phyloP scores from a whole-genome alignment of 2,113 vertebrate species.

The Cettia cetti region DNA sequence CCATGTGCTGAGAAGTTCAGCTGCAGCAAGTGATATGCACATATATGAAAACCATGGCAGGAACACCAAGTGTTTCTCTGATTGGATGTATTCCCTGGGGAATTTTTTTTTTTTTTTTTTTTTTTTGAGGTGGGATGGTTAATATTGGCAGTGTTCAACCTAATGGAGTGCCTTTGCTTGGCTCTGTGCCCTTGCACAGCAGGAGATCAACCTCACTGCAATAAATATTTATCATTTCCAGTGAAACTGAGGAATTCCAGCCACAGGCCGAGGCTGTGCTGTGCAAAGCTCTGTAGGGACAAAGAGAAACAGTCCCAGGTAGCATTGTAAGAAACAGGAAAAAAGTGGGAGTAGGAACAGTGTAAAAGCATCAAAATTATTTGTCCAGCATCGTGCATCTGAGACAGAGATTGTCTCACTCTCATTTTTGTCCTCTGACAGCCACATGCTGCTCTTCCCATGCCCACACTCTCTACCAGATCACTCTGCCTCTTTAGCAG shows the following conservation, averaged over 20 bases:
- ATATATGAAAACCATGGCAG: not conserved
- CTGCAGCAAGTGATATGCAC: not conserved
- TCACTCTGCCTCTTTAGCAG: not conserved
- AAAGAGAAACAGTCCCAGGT: not conserved
- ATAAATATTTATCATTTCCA: not conserved
- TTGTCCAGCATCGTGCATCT: not conserved
- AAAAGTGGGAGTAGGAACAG: not conserved
- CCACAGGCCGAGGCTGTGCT: too few species aligned
- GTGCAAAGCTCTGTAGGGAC: not conserved
- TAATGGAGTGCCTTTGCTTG: not conserved
- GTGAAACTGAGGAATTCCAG: not conserved
- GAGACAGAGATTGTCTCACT: not conserved
- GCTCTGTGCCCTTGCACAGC: not conserved
- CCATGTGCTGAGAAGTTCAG: not conserved
- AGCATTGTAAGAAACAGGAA: not conserved
- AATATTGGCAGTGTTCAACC: not conserved
- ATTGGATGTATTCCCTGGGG: not conserved
- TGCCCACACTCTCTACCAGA: not conserved
- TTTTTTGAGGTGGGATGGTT: not conserved
- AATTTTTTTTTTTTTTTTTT: not conserved
- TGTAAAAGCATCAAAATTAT: not conserved
- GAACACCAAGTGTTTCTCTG: not conserved
- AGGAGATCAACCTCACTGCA: not conserved
- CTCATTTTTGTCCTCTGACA: not conserved
- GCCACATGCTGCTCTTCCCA: not conserved